Conservation (phyloP, 2,888 invertebrate species). For the Nasonia oneida region DNA sequence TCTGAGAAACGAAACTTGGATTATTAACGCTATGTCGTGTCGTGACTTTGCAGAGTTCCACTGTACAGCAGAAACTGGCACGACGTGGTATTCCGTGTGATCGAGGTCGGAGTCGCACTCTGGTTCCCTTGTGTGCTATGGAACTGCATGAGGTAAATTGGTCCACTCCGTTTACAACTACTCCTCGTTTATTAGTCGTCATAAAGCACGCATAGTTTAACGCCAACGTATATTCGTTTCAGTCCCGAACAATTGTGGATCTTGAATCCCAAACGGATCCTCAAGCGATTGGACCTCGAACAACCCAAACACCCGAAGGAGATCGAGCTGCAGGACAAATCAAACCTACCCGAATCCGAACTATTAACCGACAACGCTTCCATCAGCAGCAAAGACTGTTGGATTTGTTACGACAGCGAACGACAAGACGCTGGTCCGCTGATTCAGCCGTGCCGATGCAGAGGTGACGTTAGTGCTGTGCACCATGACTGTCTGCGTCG, state of each 20-base stretch:
- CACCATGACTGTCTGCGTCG: slow-evolving; percentile 94
- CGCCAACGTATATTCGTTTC: background rate
- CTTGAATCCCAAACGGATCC: slow-evolving; percentile 92
- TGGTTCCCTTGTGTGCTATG: slow-evolving; percentile 98
- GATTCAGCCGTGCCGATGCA: slow-evolving; percentile 94
- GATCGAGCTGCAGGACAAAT: slow-evolving; percentile 75
- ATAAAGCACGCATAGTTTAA: background rate
- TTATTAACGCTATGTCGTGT: background rate
- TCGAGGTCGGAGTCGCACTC: slow-evolving; percentile 94
- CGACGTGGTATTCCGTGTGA: slow-evolving; percentile 93
- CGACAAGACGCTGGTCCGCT: slow-evolving; percentile 87
- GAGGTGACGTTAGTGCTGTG: slow-evolving; percentile 95
- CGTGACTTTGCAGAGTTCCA: slow-evolving; percentile 84
- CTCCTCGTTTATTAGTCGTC: background rate
- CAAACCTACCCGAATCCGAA: slow-evolving; percentile 67
- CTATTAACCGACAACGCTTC: slow-evolving; percentile 77
- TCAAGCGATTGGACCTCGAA: slow-evolving; percentile 82
- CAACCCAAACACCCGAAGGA: slow-evolving; percentile 74
- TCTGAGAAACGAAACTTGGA: background rate
- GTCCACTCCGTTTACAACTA: background rate
- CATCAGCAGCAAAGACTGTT: slow-evolving; percentile 87
- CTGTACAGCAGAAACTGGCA: slow-evolving; percentile 95
- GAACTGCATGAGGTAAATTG: slow-evolving; percentile 91
- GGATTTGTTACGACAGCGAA: slow-evolving; percentile 95
- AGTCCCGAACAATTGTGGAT: slow-evolving; percentile 95